Evolutionary conservation across 2,888 invertebrate genomes (phyloP), one percentile per base, ranked within the genome.

Genomic region (Icerya purchasi): DNA sequence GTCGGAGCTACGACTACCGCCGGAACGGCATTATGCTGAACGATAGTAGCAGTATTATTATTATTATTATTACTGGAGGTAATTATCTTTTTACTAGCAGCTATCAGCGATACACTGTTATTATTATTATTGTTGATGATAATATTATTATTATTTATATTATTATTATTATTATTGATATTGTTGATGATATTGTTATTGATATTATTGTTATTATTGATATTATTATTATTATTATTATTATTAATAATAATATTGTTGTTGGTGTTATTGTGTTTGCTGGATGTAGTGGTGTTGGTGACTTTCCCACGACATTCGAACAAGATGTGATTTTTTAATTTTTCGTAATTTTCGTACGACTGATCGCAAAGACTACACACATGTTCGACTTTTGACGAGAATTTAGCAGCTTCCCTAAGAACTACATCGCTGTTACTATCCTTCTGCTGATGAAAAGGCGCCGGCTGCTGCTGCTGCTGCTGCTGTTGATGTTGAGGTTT

Each of bases 291-390:
- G 36, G 36, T 36, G 36, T 14, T 36, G 14, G 36, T n/a, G n/a
- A n/a, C 50, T 22, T 50, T 50, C 19, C 57, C 57, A 22, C 51
- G 50, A 23, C 57, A 57, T 57, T 51, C 50, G 22, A 20, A 57
- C 19, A 57, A 23, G 22, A 57, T 57, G 23, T 57, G 57, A 57
- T 25, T 51, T 19, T 57, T 57, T 2, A 57, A 23, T 49, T 57
- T 57, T 23, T 57, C 57, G 57, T 57, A 57, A 22, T 57, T 57
- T 50, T 57, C 57, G 57, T 50, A 57, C 50, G 50, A 50, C 50
- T 57, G 50, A 19, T 57, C 57, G 57, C 57, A 57, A n/a, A 57
- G 19, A 2, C 50, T 23, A 19, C 57, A 57, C 50, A 22, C 23
- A n/a, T 50, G 54, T n/a, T 54, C 54, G 23, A 54, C 24, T n/a